Base-by-base conservation (phyloP, 2,888 invertebrate species). In the Dyspetes luteomarginatus region DNA sequence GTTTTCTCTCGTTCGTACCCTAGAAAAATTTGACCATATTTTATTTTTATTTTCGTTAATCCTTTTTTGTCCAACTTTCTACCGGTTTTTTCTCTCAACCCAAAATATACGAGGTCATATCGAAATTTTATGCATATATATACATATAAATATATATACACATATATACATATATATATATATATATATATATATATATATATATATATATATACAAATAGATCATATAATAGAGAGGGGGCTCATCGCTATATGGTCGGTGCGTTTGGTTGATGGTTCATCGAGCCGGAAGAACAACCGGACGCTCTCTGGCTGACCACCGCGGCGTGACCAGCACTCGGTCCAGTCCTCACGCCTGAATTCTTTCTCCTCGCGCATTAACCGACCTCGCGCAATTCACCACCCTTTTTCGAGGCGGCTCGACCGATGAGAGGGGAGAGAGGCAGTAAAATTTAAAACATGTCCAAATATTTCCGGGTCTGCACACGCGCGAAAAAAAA, bases 251-350 rank as follows among this genome's bases (percentile, higher is more conserved):
- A 56, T 56, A 56, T 45, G 69, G 58, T 9, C 74, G n/a, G 58
- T 67, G 41, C 19, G 60, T 41, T 60, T 50, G 48, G 62, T 30
- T 30, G 58, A 60, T 72, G 60, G 76, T 48, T 76, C 80, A 76
- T 76, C 76, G 76, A 80, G 71, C 75, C 67, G 71, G 80, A 80
- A 80, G 80, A 72, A 75, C 80, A 80, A 75, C 71, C 75, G 74
- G 55, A 64, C 41, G 71, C 80, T 76, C n/a, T n/a, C 69, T 36
- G 62, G 68, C 62, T 68, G 78, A 74, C 69, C 62, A 88, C 89
- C 75, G 64, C 62, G 81, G 75, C 84, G 62, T 64, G 72, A 78
- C 74, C 80, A 74, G 72, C 72, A 73, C 62, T 71, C 71, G 71
- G 62, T 62, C 17, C 36, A 36, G 65, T 79, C 65, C 76, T 80